Conservation (phyloP, 2,113 vertebrate genomes). For the Equus przewalskii region DNA sequence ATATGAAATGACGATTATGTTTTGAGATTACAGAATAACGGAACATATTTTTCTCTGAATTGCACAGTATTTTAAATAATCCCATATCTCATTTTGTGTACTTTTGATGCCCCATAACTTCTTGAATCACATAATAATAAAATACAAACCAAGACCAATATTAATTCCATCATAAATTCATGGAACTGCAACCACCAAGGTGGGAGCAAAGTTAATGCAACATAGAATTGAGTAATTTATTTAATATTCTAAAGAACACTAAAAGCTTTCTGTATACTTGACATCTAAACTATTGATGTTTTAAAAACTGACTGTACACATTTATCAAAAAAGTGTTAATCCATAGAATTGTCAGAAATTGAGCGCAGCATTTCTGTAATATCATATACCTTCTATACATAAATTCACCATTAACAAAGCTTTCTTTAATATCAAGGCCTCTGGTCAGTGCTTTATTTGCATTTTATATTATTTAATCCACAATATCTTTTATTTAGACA, state of each 20-base stretch:
- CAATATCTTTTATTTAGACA: background rate
- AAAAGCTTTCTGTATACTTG: background rate
- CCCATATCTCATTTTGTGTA: background rate
- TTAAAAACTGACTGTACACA: background rate
- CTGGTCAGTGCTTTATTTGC: background rate
- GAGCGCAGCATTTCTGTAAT: background rate
- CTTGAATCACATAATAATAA: background rate
- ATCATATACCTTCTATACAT: fast-evolving
- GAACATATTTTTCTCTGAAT: background rate
- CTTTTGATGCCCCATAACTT: background rate
- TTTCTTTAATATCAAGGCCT: background rate
- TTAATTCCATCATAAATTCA: background rate
- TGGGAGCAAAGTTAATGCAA: background rate
- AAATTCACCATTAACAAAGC: background rate
- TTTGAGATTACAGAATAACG: background rate
- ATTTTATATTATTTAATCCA: background rate
- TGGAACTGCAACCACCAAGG: background rate
- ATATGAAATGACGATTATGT: background rate
- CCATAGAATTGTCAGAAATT: background rate
- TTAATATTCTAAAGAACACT: background rate
- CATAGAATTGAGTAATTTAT: background rate
- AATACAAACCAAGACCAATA: background rate
- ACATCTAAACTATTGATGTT: background rate
- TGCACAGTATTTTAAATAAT: background rate
- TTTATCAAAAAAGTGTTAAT: background rate